Conservation (phyloP, 2,888 invertebrate species). For the Pheosia gnoma region DNA sequence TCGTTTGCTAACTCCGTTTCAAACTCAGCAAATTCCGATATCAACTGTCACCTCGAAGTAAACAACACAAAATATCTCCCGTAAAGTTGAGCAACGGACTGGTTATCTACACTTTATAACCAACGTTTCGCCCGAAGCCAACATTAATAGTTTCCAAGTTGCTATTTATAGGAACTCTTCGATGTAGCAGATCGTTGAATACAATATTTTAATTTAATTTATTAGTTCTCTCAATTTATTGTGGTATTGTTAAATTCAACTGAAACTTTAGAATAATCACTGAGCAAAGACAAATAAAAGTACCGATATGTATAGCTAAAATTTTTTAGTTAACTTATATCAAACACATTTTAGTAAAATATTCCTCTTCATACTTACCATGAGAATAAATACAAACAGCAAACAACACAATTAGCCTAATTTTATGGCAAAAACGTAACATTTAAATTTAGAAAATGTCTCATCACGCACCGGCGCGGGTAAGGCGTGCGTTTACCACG, state of each 20-base stretch:
- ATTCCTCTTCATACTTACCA: too few relatives aligned
- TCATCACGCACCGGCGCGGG: conserved; percentile 33
- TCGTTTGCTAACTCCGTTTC: conserved; percentile 9
- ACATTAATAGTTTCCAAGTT: conserved; percentile 48
- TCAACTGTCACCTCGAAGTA: conserved; percentile 9
- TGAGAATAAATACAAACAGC: too few relatives aligned
- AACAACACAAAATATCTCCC: conserved; percentile 9
- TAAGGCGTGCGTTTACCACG: conserved; percentile 35
- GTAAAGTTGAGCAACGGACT: conserved; percentile 30
- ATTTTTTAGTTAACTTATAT: background rate
- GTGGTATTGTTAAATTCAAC: conserved; percentile 23
- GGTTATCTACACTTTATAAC: conserved; percentile 36
- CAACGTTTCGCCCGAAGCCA: conserved; percentile 27
- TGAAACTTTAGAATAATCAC: background rate
- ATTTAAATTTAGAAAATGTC: background rate
- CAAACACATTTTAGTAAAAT: background rate
- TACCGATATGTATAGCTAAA: background rate
- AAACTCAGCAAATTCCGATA: conserved; percentile 14
- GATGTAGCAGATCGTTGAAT: conserved; percentile 17
- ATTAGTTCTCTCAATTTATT: background rate
- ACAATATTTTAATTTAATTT: conserved; percentile 17
- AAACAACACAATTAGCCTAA: too few relatives aligned
- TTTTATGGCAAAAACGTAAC: too few relatives aligned
- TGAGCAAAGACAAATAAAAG: background rate
- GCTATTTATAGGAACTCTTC: conserved; percentile 26